These are phyloP conservation scores for Atractosteus spatula DNA, from an alignment of 2,113 vertebrate species.

Conservation along the genomic window DNA sequence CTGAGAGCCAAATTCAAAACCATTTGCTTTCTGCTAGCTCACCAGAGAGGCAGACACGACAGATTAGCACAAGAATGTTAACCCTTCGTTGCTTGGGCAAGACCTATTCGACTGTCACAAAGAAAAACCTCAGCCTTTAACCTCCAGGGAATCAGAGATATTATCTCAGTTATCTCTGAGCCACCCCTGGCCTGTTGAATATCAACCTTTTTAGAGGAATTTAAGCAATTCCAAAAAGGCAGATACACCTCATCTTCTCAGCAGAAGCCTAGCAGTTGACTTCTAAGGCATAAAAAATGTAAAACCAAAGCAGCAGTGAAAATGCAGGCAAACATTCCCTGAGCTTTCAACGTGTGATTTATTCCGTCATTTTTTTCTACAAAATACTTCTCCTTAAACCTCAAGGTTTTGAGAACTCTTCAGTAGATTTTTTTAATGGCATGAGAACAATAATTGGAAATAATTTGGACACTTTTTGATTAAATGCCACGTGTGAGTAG, in stretches of 20 bases:
- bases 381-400: too few relatives aligned
- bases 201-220: slow-evolving; percentile 3
- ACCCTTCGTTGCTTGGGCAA: neutral
- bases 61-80: neutral
- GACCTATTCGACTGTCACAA: neutral
- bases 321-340: too few relatives aligned
- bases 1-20: slow-evolving; percentile 2
- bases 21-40: neutral
- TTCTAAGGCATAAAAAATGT: too few relatives aligned
- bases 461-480: too few relatives aligned
- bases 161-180: neutral
- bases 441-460: too few relatives aligned
- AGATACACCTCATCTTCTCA: neutral
- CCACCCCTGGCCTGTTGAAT: neutral
- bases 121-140: too few relatives aligned
- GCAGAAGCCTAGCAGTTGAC: slow-evolving; percentile 5
- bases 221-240: neutral
- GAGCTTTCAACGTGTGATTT: too few relatives aligned
- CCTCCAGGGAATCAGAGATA: neutral
- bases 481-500: too few relatives aligned
- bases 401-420: too few relatives aligned
- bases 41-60: neutral
- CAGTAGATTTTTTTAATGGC: too few relatives aligned
- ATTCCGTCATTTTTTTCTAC: too few relatives aligned
- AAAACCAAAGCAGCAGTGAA: too few relatives aligned